phyloP scores from a whole-genome alignment of 2,113 vertebrate genomes.

The Quiscalus mexicanus region DNA sequence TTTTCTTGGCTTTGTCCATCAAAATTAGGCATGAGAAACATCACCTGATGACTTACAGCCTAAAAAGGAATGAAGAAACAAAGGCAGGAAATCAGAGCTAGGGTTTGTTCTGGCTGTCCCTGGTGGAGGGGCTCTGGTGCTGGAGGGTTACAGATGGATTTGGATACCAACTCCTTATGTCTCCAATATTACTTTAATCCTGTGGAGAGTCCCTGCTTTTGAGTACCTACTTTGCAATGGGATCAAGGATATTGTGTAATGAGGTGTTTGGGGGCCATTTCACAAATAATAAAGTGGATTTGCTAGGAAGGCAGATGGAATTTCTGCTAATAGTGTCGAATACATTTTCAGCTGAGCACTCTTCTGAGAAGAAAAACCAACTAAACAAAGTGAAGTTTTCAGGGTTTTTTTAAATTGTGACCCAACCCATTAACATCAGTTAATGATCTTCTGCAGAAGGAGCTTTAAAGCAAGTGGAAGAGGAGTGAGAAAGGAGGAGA shows the following conservation, averaged over 20 bases:
- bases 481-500: constrained; percentile 19
- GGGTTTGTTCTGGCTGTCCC: neutral
- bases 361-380: constrained; percentile 3
- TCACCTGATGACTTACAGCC: neutral
- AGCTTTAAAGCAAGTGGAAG: neutral
- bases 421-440: constrained; percentile 76
- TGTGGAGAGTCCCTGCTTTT: neutral
- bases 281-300: constrained; percentile 47
- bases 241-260: constrained; percentile 48
- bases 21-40: neutral
- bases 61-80: neutral
- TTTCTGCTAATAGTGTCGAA: constrained; percentile 70
- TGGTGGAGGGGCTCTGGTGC: rapidly evolving
- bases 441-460: constrained; percentile 77
- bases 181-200: neutral
- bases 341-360: constrained; percentile 47
- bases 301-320: constrained; percentile 30
- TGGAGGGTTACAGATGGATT: neutral
- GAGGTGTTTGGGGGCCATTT: constrained; percentile 22
- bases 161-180: neutral
- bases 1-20: neutral
- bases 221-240: neutral
- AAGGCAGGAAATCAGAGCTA: neutral
- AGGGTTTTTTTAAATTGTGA: constrained; percentile 20
- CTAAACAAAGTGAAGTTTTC: constrained; percentile 29